Evolutionary conservation across 2,888 invertebrate species (phyloP), one percentile per base, ranked within the genome.

Genomic region (Philopedon plagiatum): DNA sequence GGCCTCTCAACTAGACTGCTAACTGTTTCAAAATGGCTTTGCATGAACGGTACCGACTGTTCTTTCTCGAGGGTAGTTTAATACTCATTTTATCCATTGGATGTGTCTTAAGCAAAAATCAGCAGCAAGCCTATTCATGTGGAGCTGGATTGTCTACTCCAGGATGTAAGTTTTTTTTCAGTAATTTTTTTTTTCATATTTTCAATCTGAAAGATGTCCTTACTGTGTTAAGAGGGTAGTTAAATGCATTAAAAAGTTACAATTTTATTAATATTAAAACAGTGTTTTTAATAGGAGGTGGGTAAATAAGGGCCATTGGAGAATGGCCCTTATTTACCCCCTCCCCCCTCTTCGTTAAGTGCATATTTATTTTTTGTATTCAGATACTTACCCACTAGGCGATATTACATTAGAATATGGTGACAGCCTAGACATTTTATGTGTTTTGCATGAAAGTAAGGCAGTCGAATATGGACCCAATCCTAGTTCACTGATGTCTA

Each of bases 371-470:
- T 54, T 32, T 15, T 18, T 19, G n/a, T 56, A 79, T 82, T 56
- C 74, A 85, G 85, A 83, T 78, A 85, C 85, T 0, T 75, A 79
- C 58, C 85, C 85, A n/a, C 15, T 46, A 18, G 85, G 85, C 26
- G 85, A 85, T 77, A 83, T 85, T 70, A 82, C 86, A 63, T 82
- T 93, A 61, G 86, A 86, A 75, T 87, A 89, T 80, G 92, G 92
- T 0, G 80, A 88, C 19, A 87, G 91, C 1, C 83, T 93, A 78
- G 88, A 89, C 79, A 89, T 93, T 78, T 88, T 86, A 71, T 93
- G 93, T 83, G 86, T 89, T 70, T 86, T 92, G 51, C 85, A 88
- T 79, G 86, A 88, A 72, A 83, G 86, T 51, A 84, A 85, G 71
- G 81, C 83, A 0, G 82, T 86, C 19, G 84, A 86, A 39, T 85